Evolutionary conservation across 2,888 invertebrate species (phyloP).

Genomic region (Nipponacmea schrenckii): DNA sequence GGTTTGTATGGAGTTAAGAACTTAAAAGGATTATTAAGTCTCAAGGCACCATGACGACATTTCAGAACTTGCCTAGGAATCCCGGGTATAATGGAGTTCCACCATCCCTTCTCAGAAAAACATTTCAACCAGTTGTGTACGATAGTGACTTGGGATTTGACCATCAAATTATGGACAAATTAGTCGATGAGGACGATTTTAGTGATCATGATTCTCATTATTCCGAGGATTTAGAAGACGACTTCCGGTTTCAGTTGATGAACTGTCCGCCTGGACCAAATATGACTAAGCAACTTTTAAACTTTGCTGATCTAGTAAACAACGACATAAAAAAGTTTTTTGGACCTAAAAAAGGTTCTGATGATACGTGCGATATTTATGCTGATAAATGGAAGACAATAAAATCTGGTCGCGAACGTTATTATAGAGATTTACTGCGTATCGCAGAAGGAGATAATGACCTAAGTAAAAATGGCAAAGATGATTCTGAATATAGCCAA

Average conservation of each 20-base stretch:
- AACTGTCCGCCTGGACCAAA: constrained; percentile 31
- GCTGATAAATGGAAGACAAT: constrained; percentile 63
- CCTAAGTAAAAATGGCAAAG: constrained; percentile 10
- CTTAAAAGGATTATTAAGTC: no score
- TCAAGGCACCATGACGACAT: no score
- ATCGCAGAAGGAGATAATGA: constrained; percentile 59
- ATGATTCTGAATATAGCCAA: constrained; percentile 20
- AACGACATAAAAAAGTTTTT: constrained; percentile 62
- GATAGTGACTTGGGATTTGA: not conserved
- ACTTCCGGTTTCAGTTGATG: constrained; percentile 21
- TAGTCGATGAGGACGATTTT: constrained; percentile 43
- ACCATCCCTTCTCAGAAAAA: not conserved
- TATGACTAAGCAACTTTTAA: constrained; percentile 52
- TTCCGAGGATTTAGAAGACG: constrained; percentile 48
- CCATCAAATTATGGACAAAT: not conserved
- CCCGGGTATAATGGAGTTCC: not conserved
- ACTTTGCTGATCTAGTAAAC: constrained; percentile 57
- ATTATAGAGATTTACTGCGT: constrained; percentile 62
- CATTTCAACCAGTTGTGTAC: not conserved
- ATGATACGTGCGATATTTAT: constrained; percentile 65
- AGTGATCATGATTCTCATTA: constrained; percentile 57
- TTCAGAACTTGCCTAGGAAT: no score
- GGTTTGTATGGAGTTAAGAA: no score
- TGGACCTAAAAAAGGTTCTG: constrained; percentile 57
- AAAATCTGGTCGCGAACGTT: constrained; percentile 64